These are phyloP conservation scores for Agrochola circellaris DNA, from an alignment of 2,888 invertebrate species.

Conservation along the genomic window DNA sequence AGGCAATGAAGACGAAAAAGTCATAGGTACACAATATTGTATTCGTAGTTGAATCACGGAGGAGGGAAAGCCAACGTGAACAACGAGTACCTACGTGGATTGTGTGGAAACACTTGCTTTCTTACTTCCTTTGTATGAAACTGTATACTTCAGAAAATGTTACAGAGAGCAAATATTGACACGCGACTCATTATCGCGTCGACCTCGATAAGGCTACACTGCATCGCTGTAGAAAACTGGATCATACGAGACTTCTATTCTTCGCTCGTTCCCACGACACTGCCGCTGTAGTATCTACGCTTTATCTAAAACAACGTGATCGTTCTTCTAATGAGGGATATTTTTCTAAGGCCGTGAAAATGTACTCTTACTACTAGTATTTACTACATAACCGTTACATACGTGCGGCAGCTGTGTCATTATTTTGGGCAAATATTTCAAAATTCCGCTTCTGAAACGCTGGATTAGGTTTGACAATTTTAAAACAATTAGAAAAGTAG, in stretches of 20 bases:
- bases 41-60: constrained; percentile 7
- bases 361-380: constrained; percentile 42
- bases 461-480: not conserved
- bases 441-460: not conserved
- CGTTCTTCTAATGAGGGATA: constrained; percentile 82
- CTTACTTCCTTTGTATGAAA: constrained; percentile 71
- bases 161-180: constrained; percentile 85
- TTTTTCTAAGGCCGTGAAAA: constrained; percentile 81
- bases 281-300: constrained; percentile 76
- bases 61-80: constrained; percentile 38
- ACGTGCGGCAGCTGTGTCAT: constrained; percentile 33
- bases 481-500: constrained; percentile 5
- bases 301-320: constrained; percentile 84
- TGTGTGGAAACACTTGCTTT: constrained; percentile 69
- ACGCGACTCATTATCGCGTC: constrained; percentile 83
- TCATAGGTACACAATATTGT: constrained; percentile 1
- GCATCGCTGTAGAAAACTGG: constrained; percentile 87
- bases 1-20: constrained; percentile 3
- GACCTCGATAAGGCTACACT: constrained; percentile 86
- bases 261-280: constrained; percentile 87
- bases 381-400: constrained; percentile 33
- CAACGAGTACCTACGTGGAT: constrained; percentile 26
- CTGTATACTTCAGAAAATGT: constrained; percentile 72
- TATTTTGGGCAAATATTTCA: constrained; percentile 24
- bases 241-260: constrained; percentile 84